Conservation (phyloP, 2,113 vertebrate genomes). For the Galeopterus variegatus region DNA sequence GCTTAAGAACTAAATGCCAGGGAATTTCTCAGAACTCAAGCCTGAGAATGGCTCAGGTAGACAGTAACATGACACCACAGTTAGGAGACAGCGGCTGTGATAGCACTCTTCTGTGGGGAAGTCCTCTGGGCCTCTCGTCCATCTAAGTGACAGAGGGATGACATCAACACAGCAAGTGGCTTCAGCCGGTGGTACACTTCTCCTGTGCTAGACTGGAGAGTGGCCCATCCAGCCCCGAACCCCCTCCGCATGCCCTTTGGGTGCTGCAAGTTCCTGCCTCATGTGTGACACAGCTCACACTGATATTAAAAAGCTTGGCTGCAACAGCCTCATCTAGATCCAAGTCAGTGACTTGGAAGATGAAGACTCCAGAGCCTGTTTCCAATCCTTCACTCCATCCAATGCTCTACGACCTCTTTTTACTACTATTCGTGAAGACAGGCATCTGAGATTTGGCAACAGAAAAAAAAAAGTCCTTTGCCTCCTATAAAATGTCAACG, state of each 20-base stretch:
- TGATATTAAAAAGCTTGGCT: no score
- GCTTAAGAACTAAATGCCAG: background rate
- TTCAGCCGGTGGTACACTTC: background rate
- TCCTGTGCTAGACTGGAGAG: background rate
- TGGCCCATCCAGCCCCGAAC: accelerated
- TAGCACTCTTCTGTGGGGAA: background rate
- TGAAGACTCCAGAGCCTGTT: background rate
- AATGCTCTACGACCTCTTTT: background rate
- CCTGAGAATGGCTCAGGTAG: background rate
- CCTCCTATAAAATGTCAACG: background rate
- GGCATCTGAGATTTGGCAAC: background rate
- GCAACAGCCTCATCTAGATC: background rate
- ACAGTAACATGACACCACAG: background rate
- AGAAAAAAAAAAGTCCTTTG: no score
- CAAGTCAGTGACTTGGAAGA: background rate
- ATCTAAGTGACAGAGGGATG: accelerated
- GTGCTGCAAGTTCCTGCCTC: no score
- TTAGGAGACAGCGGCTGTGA: background rate
- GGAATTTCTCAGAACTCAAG: background rate
- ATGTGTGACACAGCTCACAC: accelerated
- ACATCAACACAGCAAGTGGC: accelerated
- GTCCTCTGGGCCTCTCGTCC: background rate
- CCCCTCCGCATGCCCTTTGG: background rate
- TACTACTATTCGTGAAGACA: background rate
- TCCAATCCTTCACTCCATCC: background rate